Base-by-base conservation (phyloP, 2,113 vertebrate genomes). In the Urocolius indicus region DNA sequence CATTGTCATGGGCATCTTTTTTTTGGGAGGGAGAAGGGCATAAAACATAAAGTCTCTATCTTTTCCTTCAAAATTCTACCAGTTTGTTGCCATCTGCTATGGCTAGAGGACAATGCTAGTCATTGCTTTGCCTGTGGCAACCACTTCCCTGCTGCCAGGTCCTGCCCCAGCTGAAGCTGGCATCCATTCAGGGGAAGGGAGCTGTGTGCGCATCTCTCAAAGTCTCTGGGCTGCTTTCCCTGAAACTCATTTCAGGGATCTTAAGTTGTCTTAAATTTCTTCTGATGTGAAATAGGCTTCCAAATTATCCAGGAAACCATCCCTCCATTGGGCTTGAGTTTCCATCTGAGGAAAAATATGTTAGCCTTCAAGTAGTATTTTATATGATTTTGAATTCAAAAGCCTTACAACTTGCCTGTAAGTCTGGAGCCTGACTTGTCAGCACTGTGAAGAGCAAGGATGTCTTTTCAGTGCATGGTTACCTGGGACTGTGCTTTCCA, bases 391-490 rank as follows among this genome's bases (percentile, higher is more conserved):
- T 48, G 43, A 73, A 36, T 46, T 21, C 13, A 7, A 10, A 49
- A 63, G 23, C 10, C 43, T 38, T 4, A 4, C 23, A 57, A 5
- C 6, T 11, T n/a, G 51, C 19, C 69, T 8, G 17, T 9, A n/a
- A 19, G 45, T 26, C 71, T 10, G 23, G 71, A 24, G 27, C 18
- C 41, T 16, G 46, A 22, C 77, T 66, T 10, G 18, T 19, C 67
- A 16, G 38, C 49, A 2, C 34, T 23, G 38, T 4, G 29, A 13
- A 14, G 55, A n/a, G 34, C 69, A 15, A 30, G 34, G 16, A 26
- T 17, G 66, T 6, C 13, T 34, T 11, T 32, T 46, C 41, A 14
- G 45, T 0, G 3, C 1, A 2, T 14, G 0, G 0, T 17, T 23
- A 13, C 26, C 57, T 6, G 57, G 71, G 32, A 8, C 0, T 11